Conservation (phyloP, 2,113 vertebrate species). For the Odobenus rosmarus region DNA sequence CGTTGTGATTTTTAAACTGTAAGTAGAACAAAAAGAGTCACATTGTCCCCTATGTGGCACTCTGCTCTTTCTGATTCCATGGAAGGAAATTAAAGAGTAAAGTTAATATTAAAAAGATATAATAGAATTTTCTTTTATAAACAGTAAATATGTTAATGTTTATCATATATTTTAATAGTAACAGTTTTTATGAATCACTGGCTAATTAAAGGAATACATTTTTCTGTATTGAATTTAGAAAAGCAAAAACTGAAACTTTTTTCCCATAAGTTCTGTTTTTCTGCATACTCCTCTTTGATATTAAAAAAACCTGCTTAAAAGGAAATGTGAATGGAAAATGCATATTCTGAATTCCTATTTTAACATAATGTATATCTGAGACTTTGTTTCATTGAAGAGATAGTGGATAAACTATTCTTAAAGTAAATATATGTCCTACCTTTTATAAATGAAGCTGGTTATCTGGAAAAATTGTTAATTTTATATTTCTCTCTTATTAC, state of each 20-base stretch:
- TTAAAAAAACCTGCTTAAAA: not conserved
- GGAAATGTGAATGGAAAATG: not conserved
- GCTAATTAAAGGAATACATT: not conserved
- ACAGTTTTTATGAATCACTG: not conserved
- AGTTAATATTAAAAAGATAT: not conserved
- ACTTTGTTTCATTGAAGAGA: not conserved
- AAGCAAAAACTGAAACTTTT: not conserved
- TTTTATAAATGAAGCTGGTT: not conserved
- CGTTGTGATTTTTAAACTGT: not conserved
- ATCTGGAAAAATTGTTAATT: conserved; percentile 5
- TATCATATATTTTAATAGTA: not conserved
- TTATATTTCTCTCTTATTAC: not conserved
- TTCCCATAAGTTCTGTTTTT: not conserved
- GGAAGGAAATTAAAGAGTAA: conserved; percentile 15
- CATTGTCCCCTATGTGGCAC: not conserved
- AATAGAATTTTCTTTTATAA: not conserved
- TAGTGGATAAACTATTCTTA: not conserved
- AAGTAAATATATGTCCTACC: not conserved
- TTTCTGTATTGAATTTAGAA: not conserved
- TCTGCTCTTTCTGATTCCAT: not conserved
- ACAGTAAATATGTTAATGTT: not conserved
- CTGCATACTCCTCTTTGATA: not conserved
- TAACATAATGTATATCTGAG: not conserved
- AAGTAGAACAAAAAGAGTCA: not conserved
- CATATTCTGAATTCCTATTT: conserved; percentile 34